A percentile compares a stretch with the other conserved stretches of the same genome.
Conservation (phyloP, 2,113 vertebrate genomes). For the Phoenicopterus ruber region DNA sequence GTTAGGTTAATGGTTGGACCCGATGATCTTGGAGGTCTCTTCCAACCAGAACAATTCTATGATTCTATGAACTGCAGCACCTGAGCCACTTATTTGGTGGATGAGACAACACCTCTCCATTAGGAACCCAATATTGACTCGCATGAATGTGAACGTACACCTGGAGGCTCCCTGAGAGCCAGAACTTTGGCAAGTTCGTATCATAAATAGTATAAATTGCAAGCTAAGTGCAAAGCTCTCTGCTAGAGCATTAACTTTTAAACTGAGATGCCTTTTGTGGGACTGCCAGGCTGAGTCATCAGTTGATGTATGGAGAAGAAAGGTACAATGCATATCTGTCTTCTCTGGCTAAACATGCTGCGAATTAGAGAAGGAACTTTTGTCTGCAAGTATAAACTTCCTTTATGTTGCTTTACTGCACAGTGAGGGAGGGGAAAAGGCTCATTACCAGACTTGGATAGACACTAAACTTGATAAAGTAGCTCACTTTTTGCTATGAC, state of each 20-base stretch:
- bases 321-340: not conserved
- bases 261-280: not conserved
- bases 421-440: accelerated
- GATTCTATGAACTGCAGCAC: no score
- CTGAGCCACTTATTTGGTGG: not conserved
- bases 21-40: no score
- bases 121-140: not conserved
- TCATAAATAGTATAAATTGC: not conserved
- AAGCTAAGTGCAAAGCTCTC: not conserved
- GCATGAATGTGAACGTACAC: accelerated
- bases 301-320: not conserved
- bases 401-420: not conserved
- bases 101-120: not conserved
- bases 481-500: not conserved
- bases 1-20: no score
- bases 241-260: not conserved
- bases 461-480: not conserved
- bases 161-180: not conserved
- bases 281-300: not conserved
- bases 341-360: not conserved
- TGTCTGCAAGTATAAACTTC: not conserved
- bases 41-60: no score
- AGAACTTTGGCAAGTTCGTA: not conserved
- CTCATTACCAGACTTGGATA: not conserved
- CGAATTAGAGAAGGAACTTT: not conserved